Evolutionary conservation across 30 jellyfish, hydroid and myxozoan species (phyloP), one percentile per base, ranked within the genome.

Genomic region (Turritopsis rubra): DNA sequence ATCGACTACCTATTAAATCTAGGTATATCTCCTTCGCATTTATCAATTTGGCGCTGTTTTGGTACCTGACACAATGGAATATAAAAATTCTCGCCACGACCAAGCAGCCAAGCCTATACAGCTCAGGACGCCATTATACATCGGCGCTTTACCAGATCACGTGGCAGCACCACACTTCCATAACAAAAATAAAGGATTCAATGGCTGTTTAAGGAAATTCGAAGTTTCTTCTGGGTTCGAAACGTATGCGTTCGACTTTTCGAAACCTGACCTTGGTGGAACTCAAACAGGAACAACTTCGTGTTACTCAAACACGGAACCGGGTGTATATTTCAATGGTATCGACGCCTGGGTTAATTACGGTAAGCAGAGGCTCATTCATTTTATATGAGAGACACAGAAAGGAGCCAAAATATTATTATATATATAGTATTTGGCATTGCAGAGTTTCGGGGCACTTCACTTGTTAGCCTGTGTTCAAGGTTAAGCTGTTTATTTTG

Each of bases 221-320:
- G 99, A 93, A 71, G 88, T 93, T 21, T 94, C 99, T 19, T 93
- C 99, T 21, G 93, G 96, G 21, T 84, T 93, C 80, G 87, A 81
- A 19, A 89, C 95, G 53, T 89, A 85, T 72, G 41, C 96, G 52
- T 75, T 93, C 0, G 91, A 93, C 66, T 81, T 88, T 52, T 89
- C 96, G 7, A 79, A 85, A 9, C 99, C 99, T 16, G 87, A 82
- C 20, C 25, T 93, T 21, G 96, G 97, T 1, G 96, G 96, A 19
- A 29, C 93, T 8, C 75, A 75, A n/a, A 82, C 98, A 13, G 99
- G 99, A 23, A 87, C 96, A 20, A 21, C 82, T 0, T 52, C 97
- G 28, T 93, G 99, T 80, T 89, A 89, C 82, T 74, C 87, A 1
- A 93, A 93, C 85, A 87, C 83, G 27, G 99, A 93, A 41, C 93